These are phyloP conservation scores for Thunnus albacares DNA, from an alignment of 2,797 vertebrate species.

Conservation along the genomic window DNA sequence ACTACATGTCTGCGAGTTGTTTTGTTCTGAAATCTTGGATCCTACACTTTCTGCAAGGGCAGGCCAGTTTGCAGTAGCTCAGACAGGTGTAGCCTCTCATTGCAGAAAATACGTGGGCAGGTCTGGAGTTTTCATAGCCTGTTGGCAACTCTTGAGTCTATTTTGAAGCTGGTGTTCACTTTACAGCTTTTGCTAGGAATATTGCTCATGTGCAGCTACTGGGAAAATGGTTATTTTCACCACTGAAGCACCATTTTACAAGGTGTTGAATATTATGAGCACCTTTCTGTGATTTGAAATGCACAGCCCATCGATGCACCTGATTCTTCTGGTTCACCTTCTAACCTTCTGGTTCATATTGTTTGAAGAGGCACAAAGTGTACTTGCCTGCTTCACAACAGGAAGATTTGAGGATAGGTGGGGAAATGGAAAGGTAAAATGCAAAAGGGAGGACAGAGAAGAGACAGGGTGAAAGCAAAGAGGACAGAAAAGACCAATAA, in stretches of 20 bases:
- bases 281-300: slow-evolving; percentile 8
- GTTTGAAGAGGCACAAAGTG: slow-evolving; percentile 33
- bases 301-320: background rate
- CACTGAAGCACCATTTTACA: slow-evolving; percentile 8
- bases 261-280: background rate
- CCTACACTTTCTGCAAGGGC: slow-evolving; percentile 2
- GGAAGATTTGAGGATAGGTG: slow-evolving; percentile 18
- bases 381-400: slow-evolving; percentile 34
- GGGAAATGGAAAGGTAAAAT: slow-evolving; percentile 32
- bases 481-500: slow-evolving; percentile 44
- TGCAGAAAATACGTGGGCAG: background rate
- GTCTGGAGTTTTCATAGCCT: slow-evolving; percentile 17
- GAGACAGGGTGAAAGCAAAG: slow-evolving; percentile 24
- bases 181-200: slow-evolving; percentile 6
- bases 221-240: slow-evolving; percentile 14
- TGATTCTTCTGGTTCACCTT: slow-evolving; percentile 30
- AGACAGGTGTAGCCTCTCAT: slow-evolving; percentile 14
- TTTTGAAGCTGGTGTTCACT: slow-evolving; percentile 3
- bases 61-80: slow-evolving; percentile 11
- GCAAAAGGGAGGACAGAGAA: slow-evolving; percentile 42
- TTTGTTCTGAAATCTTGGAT: slow-evolving; percentile 31
- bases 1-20: slow-evolving; percentile 21
- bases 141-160: slow-evolving; percentile 11
- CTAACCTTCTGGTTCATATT: slow-evolving; percentile 35
- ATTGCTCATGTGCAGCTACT: slow-evolving; percentile 11